Percentiles rank a stretch among this genome's conserved stretches.
Evolutionary conservation across 2,888 invertebrate species (phyloP).

Genomic region (Cistogaster globosa): DNA sequence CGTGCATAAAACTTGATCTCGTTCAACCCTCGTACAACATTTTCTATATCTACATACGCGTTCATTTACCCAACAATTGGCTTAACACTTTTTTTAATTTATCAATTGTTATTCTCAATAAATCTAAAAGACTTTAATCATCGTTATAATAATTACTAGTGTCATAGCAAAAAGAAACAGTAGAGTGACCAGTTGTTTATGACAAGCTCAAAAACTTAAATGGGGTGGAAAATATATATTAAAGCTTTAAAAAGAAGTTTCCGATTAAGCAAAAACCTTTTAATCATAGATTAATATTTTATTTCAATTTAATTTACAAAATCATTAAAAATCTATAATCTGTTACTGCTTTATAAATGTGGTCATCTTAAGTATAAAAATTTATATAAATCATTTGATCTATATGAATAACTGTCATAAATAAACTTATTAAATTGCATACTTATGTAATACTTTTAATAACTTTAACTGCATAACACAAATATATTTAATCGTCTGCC

Average conservation of each 20-base stretch:
- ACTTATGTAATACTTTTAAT: constrained; percentile 40
- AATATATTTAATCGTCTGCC: constrained; percentile 30
- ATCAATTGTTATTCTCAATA: constrained; percentile 62
- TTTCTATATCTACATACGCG: not conserved
- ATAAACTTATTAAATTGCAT: constrained; percentile 48
- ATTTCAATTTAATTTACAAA: no score
- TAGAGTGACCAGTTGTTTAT: constrained; percentile 31
- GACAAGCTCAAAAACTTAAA: not conserved
- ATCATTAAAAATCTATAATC: no score
- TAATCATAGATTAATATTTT: no score
- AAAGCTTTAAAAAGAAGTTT: no score
- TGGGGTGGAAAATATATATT: no score
- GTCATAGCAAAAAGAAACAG: not conserved
- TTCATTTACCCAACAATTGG: constrained; percentile 44
- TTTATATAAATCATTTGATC: constrained; percentile 29
- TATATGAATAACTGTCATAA: constrained; percentile 19
- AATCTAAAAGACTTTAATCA: constrained; percentile 69
- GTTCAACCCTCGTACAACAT: not conserved
- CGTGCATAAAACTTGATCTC: no score
- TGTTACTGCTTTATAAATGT: not conserved
- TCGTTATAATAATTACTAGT: constrained; percentile 50
- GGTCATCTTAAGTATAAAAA: constrained; percentile 27
- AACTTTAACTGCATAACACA: constrained; percentile 26
- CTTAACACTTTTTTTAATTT: constrained; percentile 55
- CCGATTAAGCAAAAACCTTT: no score